Evolutionary conservation across 2,888 invertebrate genomes (phyloP).

Genomic region (Athalia cordata): DNA sequence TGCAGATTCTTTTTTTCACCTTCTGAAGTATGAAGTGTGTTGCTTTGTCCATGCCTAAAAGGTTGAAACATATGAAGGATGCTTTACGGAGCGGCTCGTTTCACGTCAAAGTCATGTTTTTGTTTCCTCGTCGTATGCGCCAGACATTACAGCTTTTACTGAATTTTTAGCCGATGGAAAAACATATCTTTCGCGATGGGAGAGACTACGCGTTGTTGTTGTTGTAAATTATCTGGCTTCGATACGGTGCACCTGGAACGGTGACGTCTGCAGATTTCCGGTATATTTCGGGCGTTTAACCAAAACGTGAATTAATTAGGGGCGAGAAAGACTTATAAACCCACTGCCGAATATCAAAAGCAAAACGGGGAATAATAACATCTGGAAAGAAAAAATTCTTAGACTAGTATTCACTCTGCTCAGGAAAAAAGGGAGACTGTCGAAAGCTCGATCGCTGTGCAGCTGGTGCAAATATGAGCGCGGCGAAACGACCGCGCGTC

Average conservation of each 20-base stretch:
- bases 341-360: not conserved
- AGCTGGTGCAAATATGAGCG: constrained; percentile 22
- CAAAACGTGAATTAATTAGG: not conserved
- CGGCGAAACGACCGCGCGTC: constrained; percentile 40
- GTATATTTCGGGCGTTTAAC: not conserved
- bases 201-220: constrained; percentile 17
- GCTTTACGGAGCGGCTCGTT: constrained; percentile 12
- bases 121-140: constrained; percentile 44
- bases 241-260: not conserved
- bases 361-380: not conserved
- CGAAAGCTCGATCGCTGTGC: not conserved
- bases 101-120: constrained; percentile 39
- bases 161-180: constrained; percentile 50
- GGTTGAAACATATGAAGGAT: constrained; percentile 8
- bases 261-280: constrained; percentile 16
- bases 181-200: constrained; percentile 37
- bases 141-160: constrained; percentile 56
- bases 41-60: too few relatives aligned
- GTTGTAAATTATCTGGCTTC: constrained; percentile 5
- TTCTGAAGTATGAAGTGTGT: not conserved
- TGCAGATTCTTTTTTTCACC: not conserved
- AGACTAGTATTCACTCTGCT: constrained; percentile 16
- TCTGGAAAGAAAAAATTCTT: constrained; percentile 49
- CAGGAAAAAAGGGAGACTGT: too few relatives aligned
- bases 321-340: not conserved